Base-by-base conservation (phyloP, 2,113 vertebrate genomes). In the Cathartes aura region DNA sequence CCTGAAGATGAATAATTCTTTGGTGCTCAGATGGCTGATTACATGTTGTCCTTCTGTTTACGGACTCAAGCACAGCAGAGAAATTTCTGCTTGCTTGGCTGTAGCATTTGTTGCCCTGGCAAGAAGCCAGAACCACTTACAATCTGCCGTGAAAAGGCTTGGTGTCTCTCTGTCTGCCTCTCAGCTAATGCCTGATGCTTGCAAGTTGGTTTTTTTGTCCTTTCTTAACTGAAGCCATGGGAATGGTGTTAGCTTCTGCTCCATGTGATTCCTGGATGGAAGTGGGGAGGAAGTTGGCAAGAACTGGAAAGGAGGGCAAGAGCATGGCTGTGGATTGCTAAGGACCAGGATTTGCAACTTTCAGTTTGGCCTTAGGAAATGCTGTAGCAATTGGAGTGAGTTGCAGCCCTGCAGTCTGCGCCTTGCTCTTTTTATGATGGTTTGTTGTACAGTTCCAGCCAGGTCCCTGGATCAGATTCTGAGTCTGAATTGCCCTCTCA, bases 11-110 rank as follows among this genome's bases (percentile, higher is more conserved):
- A 89, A 38, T 94, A 92, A 62, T 95, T 89, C 63, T 89, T 89
- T 84, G 75, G 63, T 92, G 55, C 80, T 97, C 80, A 95, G 83
- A 78, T 94, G 94, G 86, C 80, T 95, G 80, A 92, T 95, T 64
- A 38, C 38, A 48, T 0, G 8, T 87, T 83, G 81, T 95, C 78
- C 36, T 79, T 91, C 83, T 95, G 70, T 91, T 95, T 96, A 63
- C 94, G 81, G 87, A 79, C 71, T 91, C 38, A 53, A 48, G 53
- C 90, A 42, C 40, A 86, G 89, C 56, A 80, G 81, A 90, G 67
- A 82, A 85, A 94, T 91, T 93, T 94, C 71, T 90, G 64, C 38
- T 83, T 95, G 56, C 63, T 94, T 95, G 95, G 66, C 87, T 91
- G 58, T 82, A 94, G 47, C 55, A 32, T 95, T 93, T 87, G 70